Base-by-base conservation (phyloP, 1,140 invertebrate species). In the Chymomyza costata region DNA sequence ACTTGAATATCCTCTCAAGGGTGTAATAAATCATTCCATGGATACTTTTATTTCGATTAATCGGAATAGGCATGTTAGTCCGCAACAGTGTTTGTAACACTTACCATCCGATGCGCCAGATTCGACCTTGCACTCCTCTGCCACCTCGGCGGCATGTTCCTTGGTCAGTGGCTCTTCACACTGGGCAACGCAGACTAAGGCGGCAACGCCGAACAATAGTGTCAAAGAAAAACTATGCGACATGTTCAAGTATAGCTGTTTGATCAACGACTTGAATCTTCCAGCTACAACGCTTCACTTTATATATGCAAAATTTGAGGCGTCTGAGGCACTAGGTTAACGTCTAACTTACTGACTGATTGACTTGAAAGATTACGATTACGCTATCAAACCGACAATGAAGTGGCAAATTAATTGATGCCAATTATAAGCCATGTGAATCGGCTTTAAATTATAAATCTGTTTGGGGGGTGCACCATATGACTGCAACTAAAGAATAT, bases 401-500 rank as follows among this genome's bases (percentile, higher is more conserved):
- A 52, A 47, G 21, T 43, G 45, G 39, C 16, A 3, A 39, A 44
- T 21, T 59, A 71, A 76, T 71, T 78, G 70, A 54, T 28, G 5
- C 45, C 73, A 78, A 78, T 78, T 78, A 73, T 44, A 39, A 21
- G n/a, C n/a, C n/a, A 15, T 15, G 34, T 17, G 34, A 49, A 49
- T 45, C 18, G 28, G 47, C 59, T n/a, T n/a, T n/a, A 8, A 25
- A 25, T 5, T 25, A 25, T 25, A 8, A 5, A 25, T 25, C 3
- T 8, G 8, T 25, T 53, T 59, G 54, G 59, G 63, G 16, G 19
- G 44, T 80, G 71, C 69, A 78, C 73, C 71, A 78, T 21, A 78
- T 78, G 71, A 25, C 21, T 25, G 57, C 71, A 67, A 73, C 71
- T 76, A 73, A 78, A 71, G n/a, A 70, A 66, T 65, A 61, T 38